Conservation (phyloP, 2,113 vertebrate genomes). For the Lonchura striata region DNA sequence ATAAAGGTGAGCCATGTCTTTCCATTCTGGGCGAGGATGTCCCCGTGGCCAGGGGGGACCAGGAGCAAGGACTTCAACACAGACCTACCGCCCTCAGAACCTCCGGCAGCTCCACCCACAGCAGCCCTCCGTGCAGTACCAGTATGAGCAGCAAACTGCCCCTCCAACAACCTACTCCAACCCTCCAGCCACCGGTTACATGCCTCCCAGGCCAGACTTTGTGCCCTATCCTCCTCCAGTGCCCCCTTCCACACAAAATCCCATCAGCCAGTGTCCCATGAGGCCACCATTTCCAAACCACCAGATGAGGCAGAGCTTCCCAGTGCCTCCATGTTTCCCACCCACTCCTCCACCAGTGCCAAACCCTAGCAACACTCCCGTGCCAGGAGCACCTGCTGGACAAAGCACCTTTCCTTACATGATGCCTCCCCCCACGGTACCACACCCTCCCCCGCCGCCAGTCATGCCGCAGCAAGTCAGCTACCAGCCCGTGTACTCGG, state of each 20-base stretch:
- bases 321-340: slow-evolving; percentile 87
- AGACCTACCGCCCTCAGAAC: slow-evolving; percentile 81
- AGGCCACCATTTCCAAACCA: slow-evolving; percentile 83
- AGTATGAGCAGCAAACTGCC: slow-evolving; percentile 82
- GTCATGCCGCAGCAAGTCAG: slow-evolving; percentile 82
- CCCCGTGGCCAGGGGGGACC: slow-evolving; percentile 80
- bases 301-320: slow-evolving; percentile 83
- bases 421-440: slow-evolving; percentile 81
- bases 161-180: slow-evolving; percentile 78
- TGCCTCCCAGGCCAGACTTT: slow-evolving; percentile 85
- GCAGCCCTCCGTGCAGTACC: slow-evolving; percentile 80
- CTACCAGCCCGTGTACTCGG: slow-evolving; percentile 85
- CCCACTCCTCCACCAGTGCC: slow-evolving; percentile 83
- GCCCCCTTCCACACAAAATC: slow-evolving; percentile 74
- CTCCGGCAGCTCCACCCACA: slow-evolving; percentile 82
- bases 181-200: slow-evolving; percentile 75
- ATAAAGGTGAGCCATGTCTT: slow-evolving; percentile 84
- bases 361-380: slow-evolving; percentile 66
- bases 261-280: slow-evolving; percentile 81
- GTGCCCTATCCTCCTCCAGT: slow-evolving; percentile 86
- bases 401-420: slow-evolving; percentile 87
- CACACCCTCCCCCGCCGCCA: slow-evolving; percentile 78
- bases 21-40: slow-evolving; percentile 85
- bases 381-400: slow-evolving; percentile 68
- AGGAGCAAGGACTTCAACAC: slow-evolving; percentile 77